phyloP scores from a whole-genome alignment of 2,888 invertebrate genomes.

The Eucriotettix oculatus region DNA sequence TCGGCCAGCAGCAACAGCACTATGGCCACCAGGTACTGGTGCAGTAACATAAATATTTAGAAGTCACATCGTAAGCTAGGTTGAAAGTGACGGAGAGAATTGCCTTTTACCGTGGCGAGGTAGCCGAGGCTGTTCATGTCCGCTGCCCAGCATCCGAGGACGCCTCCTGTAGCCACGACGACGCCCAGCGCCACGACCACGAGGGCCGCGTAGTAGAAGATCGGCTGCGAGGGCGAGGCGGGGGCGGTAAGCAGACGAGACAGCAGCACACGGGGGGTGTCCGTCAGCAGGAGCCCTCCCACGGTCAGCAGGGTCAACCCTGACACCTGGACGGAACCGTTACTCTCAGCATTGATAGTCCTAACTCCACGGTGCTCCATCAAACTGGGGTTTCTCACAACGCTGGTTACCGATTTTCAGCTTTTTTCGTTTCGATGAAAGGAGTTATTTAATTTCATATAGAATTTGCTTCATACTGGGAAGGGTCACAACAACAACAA shows the following conservation, averaged over 20 bases:
- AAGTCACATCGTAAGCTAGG: neutral
- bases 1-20: slow-evolving; percentile 48
- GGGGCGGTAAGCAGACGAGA: slow-evolving; percentile 51
- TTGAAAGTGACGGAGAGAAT: neutral
- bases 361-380: neutral
- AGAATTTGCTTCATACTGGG: no score
- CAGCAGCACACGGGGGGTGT: slow-evolving; percentile 50
- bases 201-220: slow-evolving; percentile 60
- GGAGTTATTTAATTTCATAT: no score
- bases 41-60: slow-evolving; percentile 13
- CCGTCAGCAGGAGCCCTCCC: slow-evolving; percentile 55
- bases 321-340: slow-evolving; percentile 37
- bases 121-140: slow-evolving; percentile 58
- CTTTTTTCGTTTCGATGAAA: no score
- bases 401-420: no score
- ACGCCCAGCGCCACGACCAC: slow-evolving; percentile 52
- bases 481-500: no score
- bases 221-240: slow-evolving; percentile 43
- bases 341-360: slow-evolving; percentile 13
- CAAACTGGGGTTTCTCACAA: no score
- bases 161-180: slow-evolving; percentile 46
- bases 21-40: slow-evolving; percentile 54
- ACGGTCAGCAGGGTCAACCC: slow-evolving; percentile 53
- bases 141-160: slow-evolving; percentile 68
- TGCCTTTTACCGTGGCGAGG: slow-evolving; percentile 43